Evolutionary conservation across 2,797 vertebrate species (phyloP).

Genomic region (Oryzias sinensis): DNA sequence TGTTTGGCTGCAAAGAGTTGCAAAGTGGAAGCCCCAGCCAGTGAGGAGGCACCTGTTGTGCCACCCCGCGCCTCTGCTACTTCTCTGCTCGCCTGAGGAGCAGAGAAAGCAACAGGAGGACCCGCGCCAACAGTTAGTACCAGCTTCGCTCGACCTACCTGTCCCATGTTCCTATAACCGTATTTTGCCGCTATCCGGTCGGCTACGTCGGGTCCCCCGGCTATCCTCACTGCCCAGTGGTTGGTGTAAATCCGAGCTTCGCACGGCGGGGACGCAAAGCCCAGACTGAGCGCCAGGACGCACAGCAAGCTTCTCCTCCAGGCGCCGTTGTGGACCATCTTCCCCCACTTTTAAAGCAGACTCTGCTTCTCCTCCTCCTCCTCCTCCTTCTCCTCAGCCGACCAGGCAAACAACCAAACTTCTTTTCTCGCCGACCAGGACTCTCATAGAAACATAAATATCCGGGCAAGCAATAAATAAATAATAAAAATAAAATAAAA

Average conservation of each 20-base stretch:
- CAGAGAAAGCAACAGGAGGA: not conserved
- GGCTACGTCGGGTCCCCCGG: constrained; percentile 86
- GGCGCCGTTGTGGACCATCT: constrained; percentile 86
- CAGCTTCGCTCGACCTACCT: constrained; percentile 81
- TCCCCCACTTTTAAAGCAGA: constrained; percentile 70
- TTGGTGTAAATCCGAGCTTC: constrained; percentile 94
- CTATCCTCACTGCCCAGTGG: constrained; percentile 98
- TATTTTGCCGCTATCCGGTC: constrained; percentile 93
- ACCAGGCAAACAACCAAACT: constrained; percentile 80
- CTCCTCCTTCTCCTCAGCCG: constrained; percentile 63
- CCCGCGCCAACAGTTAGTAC: not conserved
- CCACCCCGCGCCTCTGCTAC: constrained; percentile 38
- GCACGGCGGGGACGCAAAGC: constrained; percentile 85
- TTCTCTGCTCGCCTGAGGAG: constrained; percentile 4
- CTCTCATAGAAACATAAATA: constrained; percentile 77
- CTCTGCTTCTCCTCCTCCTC: constrained; percentile 57
- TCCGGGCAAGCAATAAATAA: constrained; percentile 35
- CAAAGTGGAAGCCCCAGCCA: constrained; percentile 11
- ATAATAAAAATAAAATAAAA: not conserved
- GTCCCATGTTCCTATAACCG: constrained; percentile 96
- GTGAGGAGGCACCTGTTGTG: constrained; percentile 74
- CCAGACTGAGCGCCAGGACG: constrained; percentile 84
- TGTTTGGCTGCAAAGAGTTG: too few species aligned
- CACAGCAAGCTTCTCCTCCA: constrained; percentile 78
- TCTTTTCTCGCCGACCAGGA: constrained; percentile 68